Evolutionary conservation across 2,113 vertebrate species (phyloP).

Genomic region (Phaethornis superciliosus): DNA sequence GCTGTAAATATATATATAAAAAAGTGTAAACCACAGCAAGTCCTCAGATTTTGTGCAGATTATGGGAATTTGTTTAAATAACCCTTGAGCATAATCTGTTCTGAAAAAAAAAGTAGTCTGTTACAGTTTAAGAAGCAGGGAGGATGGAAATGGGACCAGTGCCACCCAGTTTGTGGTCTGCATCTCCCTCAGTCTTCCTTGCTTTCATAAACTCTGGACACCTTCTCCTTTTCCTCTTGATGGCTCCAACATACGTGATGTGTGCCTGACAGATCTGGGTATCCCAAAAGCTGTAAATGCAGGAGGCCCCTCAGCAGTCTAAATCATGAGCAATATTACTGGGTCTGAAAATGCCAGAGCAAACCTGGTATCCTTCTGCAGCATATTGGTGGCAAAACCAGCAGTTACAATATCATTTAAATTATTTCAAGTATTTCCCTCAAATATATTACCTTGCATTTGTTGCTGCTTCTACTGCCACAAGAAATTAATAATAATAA

Average conservation of each 20-base stretch:
- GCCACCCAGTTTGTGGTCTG: background rate
- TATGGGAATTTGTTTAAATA: background rate
- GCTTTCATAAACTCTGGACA: background rate
- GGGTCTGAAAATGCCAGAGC: background rate
- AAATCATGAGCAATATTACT: background rate
- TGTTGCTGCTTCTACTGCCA: background rate
- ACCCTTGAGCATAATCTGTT: background rate
- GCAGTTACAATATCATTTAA: background rate
- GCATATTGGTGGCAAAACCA: background rate
- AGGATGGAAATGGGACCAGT: background rate
- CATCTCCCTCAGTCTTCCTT: background rate
- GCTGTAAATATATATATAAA: background rate
- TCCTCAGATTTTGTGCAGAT: background rate
- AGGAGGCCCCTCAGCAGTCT: background rate
- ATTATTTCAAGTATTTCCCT: background rate
- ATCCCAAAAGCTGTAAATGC: background rate
- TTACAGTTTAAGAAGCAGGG: background rate
- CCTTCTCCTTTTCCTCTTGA: background rate
- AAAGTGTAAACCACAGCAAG: rapidly evolving
- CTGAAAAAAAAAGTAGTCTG: background rate
- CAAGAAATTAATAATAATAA: background rate
- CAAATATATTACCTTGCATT: background rate
- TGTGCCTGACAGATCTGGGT: background rate
- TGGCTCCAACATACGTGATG: background rate
- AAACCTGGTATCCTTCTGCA: background rate